Percentiles rank a stretch among this genome's conserved stretches.
phyloP scores from a whole-genome alignment of 37 sponge, comb jelly and placozoan genomes.

The Ianthella basta region DNA sequence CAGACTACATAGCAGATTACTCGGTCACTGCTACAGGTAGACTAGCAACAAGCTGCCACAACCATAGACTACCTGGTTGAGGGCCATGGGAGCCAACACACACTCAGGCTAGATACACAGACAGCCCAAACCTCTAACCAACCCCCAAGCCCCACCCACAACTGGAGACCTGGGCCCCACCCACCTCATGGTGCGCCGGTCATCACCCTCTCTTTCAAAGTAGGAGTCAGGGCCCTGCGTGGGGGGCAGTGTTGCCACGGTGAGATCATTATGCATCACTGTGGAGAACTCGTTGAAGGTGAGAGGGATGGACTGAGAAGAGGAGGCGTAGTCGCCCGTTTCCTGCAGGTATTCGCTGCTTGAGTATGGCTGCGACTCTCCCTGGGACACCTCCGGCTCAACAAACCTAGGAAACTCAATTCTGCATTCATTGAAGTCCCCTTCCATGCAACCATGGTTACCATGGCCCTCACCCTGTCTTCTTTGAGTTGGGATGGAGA shows the following conservation, averaged over 20 bases:
- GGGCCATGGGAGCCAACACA: too few relatives aligned
- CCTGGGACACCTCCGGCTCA: constrained; percentile 40
- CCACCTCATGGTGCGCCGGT: constrained; percentile 29
- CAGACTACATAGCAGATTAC: too few relatives aligned
- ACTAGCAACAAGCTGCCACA: too few relatives aligned
- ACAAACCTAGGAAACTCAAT: constrained; percentile 65
- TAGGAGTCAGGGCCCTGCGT: constrained; percentile 54
- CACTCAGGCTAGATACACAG: too few relatives aligned
- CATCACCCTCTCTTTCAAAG: constrained; percentile 55
- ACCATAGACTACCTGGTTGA: too few relatives aligned
- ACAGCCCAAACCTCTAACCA: too few relatives aligned
- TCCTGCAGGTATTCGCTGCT: constrained; percentile 57
- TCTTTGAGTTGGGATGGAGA: constrained; percentile 46
- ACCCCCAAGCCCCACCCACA: too few relatives aligned
- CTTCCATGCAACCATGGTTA: constrained; percentile 31
- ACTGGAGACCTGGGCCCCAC: background rate
- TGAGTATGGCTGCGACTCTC: constrained; percentile 49
- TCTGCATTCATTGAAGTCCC: constrained; percentile 60
- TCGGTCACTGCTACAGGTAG: too few relatives aligned
- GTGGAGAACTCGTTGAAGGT: constrained; percentile 66
- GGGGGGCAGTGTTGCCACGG: constrained; percentile 67
- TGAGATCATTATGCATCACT: constrained; percentile 45
- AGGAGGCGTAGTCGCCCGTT: constrained; percentile 35
- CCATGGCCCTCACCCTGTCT: constrained; percentile 24
- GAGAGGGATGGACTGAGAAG: constrained; percentile 64